These are phyloP conservation scores for Beaufortia kweichowensis DNA, from an alignment of 2,113 vertebrate genomes.

Conservation along the genomic window DNA sequence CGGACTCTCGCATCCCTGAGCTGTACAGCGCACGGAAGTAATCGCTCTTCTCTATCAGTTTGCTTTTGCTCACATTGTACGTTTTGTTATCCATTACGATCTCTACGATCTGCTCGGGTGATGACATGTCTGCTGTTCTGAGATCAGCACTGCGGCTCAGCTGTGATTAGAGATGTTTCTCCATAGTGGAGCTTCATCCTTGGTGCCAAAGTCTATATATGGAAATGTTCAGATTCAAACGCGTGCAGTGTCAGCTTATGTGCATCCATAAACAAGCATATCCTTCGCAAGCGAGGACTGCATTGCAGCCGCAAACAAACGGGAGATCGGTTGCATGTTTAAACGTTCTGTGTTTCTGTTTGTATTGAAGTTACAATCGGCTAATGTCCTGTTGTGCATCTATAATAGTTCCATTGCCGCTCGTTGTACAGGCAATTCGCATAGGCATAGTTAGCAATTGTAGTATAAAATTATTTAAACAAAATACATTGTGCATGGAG, in stretches of 20 bases:
- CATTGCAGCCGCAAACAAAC: slow-evolving; percentile 1
- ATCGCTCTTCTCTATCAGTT: slow-evolving; percentile 93
- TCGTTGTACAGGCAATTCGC: not conserved
- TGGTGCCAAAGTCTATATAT: slow-evolving; percentile 69
- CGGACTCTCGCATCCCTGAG: slow-evolving; percentile 93
- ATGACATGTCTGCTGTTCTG: slow-evolving; percentile 72
- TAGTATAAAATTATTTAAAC: not conserved
- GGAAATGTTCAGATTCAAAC: slow-evolving; percentile 66
- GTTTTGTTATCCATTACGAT: slow-evolving; percentile 85
- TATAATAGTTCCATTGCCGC: not conserved
- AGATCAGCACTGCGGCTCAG: slow-evolving; percentile 32
- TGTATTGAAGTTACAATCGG: not conserved
- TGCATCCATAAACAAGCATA: slow-evolving; percentile 7
- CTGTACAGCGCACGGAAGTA: slow-evolving; percentile 93
- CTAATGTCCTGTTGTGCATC: not conserved
- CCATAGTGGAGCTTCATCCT: not conserved
- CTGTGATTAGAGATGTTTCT: not conserved
- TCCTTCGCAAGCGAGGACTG: not conserved
- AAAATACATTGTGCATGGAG: not conserved
- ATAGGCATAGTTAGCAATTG: not conserved
- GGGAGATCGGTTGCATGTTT: not conserved
- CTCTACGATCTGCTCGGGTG: slow-evolving; percentile 80
- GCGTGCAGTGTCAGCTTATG: slow-evolving; percentile 41
- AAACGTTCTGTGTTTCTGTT: not conserved
- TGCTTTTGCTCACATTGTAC: slow-evolving; percentile 87